Evolutionary conservation across 2,888 invertebrate genomes (phyloP).

Genomic region (Chymomyza amoena): DNA sequence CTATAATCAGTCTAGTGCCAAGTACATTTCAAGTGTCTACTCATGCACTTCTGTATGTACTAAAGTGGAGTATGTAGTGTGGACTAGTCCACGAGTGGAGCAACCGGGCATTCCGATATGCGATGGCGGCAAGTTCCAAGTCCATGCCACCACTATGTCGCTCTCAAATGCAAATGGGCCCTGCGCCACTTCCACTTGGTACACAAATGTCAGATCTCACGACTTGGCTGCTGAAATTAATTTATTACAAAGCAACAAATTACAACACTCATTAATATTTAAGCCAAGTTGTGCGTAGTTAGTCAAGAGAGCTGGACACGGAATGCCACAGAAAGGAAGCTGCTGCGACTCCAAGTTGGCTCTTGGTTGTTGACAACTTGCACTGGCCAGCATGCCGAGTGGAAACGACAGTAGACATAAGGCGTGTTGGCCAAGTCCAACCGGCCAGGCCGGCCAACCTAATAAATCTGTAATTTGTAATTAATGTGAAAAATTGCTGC

Average conservation of each 20-base stretch:
- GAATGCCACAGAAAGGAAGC: background rate
- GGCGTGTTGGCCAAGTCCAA: background rate
- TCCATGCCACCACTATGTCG: slow-evolving; percentile 1
- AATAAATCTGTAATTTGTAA: slow-evolving; percentile 75
- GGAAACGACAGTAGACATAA: background rate
- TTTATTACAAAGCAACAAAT: slow-evolving; percentile 74
- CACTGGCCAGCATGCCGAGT: background rate
- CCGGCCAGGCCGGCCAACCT: slow-evolving; percentile 44
- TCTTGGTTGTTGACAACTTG: background rate
- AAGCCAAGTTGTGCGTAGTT: slow-evolving; percentile 60
- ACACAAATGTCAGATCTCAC: slow-evolving; percentile 43
- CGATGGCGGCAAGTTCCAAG: slow-evolving; percentile 62
- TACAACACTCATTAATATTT: slow-evolving; percentile 74
- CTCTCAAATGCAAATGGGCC: slow-evolving; percentile 53
- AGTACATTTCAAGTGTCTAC: slow-evolving; percentile 73
- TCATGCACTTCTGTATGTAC: slow-evolving; percentile 65
- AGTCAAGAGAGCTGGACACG: slow-evolving; percentile 9
- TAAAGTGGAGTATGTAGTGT: slow-evolving; percentile 29
- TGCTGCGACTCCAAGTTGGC: slow-evolving; percentile 33
- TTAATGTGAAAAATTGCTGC: slow-evolving; percentile 74
- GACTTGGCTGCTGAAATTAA: slow-evolving; percentile 63
- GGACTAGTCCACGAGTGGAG: slow-evolving; percentile 19
- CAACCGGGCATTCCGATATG: background rate
- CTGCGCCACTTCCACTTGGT: slow-evolving; percentile 43
- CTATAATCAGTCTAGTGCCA: slow-evolving; percentile 74